phyloP scores from a whole-genome alignment of 2,113 vertebrate species.

The Barbus barbus region DNA sequence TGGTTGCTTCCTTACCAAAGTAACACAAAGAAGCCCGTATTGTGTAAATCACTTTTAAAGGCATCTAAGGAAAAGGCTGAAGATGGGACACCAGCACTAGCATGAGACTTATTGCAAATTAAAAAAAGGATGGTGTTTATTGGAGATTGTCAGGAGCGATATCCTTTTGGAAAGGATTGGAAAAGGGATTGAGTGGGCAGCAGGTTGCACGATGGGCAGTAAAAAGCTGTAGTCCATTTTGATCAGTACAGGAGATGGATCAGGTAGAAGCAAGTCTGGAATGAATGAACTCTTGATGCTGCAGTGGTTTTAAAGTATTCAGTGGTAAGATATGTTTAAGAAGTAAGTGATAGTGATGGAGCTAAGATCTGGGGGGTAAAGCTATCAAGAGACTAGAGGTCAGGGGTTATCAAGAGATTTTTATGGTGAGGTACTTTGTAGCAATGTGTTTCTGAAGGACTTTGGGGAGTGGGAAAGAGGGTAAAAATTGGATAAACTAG shows the following conservation, averaged over 20 bases:
- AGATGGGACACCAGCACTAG: background rate
- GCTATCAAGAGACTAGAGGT: background rate
- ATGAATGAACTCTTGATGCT: slow-evolving; percentile 16
- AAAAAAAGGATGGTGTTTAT: slow-evolving; percentile 16
- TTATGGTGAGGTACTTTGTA: background rate
- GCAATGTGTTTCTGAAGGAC: background rate
- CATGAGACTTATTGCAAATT: slow-evolving; percentile 23
- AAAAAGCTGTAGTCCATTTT: slow-evolving; percentile 28
- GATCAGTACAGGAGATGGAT: slow-evolving; percentile 16
- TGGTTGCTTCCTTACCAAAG: background rate
- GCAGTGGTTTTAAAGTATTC: slow-evolving; percentile 13
- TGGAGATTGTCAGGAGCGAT: slow-evolving; percentile 24
- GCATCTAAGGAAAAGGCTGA: background rate
- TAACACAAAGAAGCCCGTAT: background rate
- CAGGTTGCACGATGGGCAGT: slow-evolving; percentile 1
- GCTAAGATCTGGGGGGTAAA: background rate
- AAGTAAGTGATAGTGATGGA: background rate
- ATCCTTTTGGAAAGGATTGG: background rate
- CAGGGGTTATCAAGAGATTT: background rate
- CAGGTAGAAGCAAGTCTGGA: background rate
- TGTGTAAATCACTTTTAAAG: slow-evolving; percentile 19
- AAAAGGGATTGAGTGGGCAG: slow-evolving; percentile 14
- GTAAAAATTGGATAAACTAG: background rate
- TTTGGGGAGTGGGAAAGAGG: background rate
- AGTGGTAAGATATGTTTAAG: background rate